These are phyloP conservation scores for Drosophila heteroneura DNA, from an alignment of 2,888 invertebrate genomes.

Conservation along the genomic window DNA sequence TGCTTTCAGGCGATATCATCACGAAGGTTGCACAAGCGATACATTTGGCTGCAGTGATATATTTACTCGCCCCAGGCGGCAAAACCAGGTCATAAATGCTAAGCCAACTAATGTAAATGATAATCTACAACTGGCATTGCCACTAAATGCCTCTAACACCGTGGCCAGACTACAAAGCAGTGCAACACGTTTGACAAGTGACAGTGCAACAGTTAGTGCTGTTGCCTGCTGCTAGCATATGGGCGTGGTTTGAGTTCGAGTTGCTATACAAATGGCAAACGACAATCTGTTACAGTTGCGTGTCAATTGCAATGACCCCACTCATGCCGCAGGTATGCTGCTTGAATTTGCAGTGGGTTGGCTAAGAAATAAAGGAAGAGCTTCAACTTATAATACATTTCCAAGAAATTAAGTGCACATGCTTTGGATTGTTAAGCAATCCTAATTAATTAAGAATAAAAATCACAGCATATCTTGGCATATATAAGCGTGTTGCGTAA, in stretches of 20 bases:
- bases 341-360: neutral
- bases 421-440: neutral
- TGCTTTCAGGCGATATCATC: conserved; percentile 54
- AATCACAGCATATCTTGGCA: neutral
- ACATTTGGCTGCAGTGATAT: conserved; percentile 36
- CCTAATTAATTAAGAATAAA: neutral
- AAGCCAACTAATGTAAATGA: conserved; percentile 56
- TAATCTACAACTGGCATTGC: conserved; percentile 27
- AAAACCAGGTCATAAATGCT: conserved; percentile 5
- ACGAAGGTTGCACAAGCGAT: conserved; percentile 20
- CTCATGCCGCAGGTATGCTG: neutral
- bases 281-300: neutral
- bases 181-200: conserved; percentile 66
- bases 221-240: neutral
- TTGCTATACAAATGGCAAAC: neutral
- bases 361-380: neutral
- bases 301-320: conserved; percentile 5
- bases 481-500: neutral
- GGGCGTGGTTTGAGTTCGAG: neutral
- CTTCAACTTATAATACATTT: neutral
- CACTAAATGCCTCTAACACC: conserved; percentile 19
- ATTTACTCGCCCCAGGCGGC: conserved; percentile 33
- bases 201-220: conserved; percentile 38
- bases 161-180: conserved; percentile 50
- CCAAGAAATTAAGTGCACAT: neutral